These are phyloP conservation scores for Parthenolecanium corni DNA, from an alignment of 2,888 invertebrate genomes.

Conservation along the genomic window DNA sequence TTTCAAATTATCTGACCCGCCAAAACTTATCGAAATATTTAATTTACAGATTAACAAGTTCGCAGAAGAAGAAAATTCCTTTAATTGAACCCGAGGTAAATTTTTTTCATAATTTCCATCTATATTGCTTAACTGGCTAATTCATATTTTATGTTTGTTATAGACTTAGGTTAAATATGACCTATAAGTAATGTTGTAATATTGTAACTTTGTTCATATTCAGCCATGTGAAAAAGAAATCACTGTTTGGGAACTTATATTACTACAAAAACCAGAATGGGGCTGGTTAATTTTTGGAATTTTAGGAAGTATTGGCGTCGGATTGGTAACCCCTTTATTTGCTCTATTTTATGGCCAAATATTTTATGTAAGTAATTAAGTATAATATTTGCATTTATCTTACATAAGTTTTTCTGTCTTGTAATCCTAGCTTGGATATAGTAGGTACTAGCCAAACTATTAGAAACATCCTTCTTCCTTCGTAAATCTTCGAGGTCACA, in stretches of 20 bases:
- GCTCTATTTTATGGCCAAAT: slow-evolving; percentile 70
- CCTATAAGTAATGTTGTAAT: no score
- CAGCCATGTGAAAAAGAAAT: slow-evolving; percentile 34
- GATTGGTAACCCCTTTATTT: slow-evolving; percentile 59
- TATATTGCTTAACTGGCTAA: no score
- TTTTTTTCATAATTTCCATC: background rate
- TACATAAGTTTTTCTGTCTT: background rate
- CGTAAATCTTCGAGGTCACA: no score
- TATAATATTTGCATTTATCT: background rate
- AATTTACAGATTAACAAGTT: background rate
- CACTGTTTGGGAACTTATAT: slow-evolving; percentile 47
- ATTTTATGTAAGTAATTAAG: slow-evolving; percentile 47
- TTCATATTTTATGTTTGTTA: no score
- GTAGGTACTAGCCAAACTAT: no score
- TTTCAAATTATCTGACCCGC: no score
- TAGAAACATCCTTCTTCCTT: no score
- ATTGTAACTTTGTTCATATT: background rate
- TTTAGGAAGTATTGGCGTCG: slow-evolving; percentile 54
- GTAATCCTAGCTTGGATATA: no score
- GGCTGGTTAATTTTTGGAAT: slow-evolving; percentile 49
- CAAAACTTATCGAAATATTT: no score
- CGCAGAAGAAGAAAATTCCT: background rate
- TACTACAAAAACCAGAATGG: slow-evolving; percentile 59
- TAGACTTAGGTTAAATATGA: no score
- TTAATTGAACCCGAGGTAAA: slow-evolving; percentile 5